Percentiles rank a stretch among this genome's conserved stretches.
Evolutionary conservation across 37 sponge, comb jelly and placozoan genomes (phyloP).

Genomic region (Chondrosia reniformis): DNA sequence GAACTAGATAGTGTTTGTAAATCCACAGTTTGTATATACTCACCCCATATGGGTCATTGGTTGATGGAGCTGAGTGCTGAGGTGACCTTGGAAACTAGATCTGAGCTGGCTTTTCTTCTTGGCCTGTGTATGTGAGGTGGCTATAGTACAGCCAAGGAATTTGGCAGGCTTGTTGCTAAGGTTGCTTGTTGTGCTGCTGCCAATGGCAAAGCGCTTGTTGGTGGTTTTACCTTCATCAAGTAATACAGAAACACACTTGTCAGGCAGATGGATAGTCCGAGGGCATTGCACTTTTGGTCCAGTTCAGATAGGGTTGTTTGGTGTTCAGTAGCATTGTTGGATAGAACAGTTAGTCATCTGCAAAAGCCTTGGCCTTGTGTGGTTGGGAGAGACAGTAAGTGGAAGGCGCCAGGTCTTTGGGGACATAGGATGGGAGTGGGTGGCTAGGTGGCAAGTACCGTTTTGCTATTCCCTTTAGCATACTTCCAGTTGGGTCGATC

Average conservation of each 20-base stretch:
- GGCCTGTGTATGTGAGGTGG: neutral
- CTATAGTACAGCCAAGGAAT: slow-evolving; percentile 24
- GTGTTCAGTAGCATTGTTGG: slow-evolving; percentile 1
- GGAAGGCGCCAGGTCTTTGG: neutral
- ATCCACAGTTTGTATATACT: slow-evolving; percentile 25
- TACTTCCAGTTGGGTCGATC: slow-evolving; percentile 5
- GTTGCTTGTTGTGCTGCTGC: slow-evolving; percentile 9
- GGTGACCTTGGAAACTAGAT: neutral
- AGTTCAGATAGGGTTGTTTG: slow-evolving; percentile 13
- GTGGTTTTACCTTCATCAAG: neutral
- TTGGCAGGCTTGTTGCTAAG: slow-evolving; percentile 7
- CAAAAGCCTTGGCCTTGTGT: slow-evolving; percentile 5
- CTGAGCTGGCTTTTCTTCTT: neutral
- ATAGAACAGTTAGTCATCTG: slow-evolving; percentile 19
- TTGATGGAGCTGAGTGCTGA: no score
- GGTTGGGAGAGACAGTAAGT: slow-evolving; percentile 5
- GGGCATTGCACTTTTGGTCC: slow-evolving; percentile 8
- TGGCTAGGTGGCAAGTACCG: neutral
- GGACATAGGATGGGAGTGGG: neutral
- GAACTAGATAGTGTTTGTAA: slow-evolving; percentile 17
- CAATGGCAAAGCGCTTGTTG: neutral
- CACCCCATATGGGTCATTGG: slow-evolving; percentile 27
- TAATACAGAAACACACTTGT: slow-evolving; percentile 20
- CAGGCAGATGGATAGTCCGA: slow-evolving; percentile 16
- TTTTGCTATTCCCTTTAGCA: neutral